Evolutionary conservation across 2,113 vertebrate species (phyloP).

Genomic region (Pteruthius melanotis): DNA sequence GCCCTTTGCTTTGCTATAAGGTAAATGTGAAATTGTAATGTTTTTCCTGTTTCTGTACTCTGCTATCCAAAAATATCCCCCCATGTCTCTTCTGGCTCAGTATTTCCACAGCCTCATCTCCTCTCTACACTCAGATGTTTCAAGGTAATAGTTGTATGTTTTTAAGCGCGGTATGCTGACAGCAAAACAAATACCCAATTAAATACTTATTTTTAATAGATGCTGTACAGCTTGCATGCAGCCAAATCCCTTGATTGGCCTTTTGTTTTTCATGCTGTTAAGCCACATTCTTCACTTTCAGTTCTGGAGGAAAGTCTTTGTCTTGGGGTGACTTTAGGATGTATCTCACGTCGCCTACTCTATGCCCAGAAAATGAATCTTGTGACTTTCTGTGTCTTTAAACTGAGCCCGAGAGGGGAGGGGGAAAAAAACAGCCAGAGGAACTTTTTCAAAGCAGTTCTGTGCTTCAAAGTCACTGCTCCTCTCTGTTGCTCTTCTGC

Average conservation of each 20-base stretch:
- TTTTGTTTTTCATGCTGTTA: neutral
- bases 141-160: neutral
- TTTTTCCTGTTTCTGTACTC: neutral
- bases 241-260: neutral
- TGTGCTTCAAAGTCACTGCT: no score
- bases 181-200: constrained; percentile 10
- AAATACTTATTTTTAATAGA: neutral
- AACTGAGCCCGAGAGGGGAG: no score
- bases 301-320: neutral
- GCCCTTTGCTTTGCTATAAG: neutral
- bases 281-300: neutral
- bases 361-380: no score
- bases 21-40: neutral
- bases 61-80: accelerated
- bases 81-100: neutral
- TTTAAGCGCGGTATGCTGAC: neutral
- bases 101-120: neutral
- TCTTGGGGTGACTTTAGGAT: no score
- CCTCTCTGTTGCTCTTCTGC: no score
- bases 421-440: no score
- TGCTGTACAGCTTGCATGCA: neutral
- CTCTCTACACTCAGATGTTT: neutral
- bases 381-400: no score
- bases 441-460: no score
- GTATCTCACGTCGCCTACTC: no score